Percentiles rank a stretch among this genome's conserved stretches.
phyloP scores from a whole-genome alignment of 2,797 vertebrate genomes.

The Halcyon leucocephala region DNA sequence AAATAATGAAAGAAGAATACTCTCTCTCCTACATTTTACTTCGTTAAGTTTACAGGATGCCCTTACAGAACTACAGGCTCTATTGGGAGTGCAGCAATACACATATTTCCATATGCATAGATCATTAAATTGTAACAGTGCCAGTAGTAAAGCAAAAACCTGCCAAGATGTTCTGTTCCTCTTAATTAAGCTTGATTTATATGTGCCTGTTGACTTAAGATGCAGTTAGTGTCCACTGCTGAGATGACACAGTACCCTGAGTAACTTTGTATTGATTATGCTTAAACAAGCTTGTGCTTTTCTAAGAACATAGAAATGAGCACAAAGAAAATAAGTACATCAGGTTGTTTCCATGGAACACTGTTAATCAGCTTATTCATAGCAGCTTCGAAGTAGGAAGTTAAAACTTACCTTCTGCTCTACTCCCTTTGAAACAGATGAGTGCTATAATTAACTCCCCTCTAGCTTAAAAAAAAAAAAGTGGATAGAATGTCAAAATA shows the following conservation, averaged over 20 bases:
- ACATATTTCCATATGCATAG: conserved; percentile 48
- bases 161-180: conserved; percentile 39
- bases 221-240: conserved; percentile 56
- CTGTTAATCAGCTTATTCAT: conserved; percentile 22
- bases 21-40: background rate
- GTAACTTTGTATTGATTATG: conserved; percentile 57
- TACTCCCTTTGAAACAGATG: conserved; percentile 24
- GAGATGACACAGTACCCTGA: conserved; percentile 61
- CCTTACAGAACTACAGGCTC: background rate
- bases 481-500: conserved; percentile 41
- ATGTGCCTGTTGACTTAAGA: conserved; percentile 56
- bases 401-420: conserved; percentile 67
- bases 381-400: conserved; percentile 25
- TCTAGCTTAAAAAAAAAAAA: conserved; percentile 35
- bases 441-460: conserved; percentile 55
- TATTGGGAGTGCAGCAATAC: conserved; percentile 29
- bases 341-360: conserved; percentile 37
- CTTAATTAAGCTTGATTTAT: conserved; percentile 60
- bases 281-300: conserved; percentile 68
- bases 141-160: conserved; percentile 46
- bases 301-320: conserved; percentile 46
- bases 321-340: conserved; percentile 17
- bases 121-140: conserved; percentile 51
- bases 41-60: background rate
- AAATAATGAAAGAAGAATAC: background rate